Conservation (phyloP, 2,113 vertebrate species). For the Gallinago media region DNA sequence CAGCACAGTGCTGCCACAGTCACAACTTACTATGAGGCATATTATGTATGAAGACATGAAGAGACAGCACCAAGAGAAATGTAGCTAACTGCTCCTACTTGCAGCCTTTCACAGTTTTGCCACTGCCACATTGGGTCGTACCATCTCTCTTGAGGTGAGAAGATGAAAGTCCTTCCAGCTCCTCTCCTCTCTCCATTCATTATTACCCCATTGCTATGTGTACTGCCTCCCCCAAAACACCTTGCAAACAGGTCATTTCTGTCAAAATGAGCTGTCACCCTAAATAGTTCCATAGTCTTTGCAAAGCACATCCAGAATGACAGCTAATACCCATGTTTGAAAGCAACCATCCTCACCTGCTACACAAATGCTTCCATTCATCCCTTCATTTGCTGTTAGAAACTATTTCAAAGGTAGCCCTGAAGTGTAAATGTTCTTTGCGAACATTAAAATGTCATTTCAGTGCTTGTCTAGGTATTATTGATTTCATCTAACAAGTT, state of each 20-base stretch:
- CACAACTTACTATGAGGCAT: not conserved
- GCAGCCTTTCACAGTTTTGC: not conserved
- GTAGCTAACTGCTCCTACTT: not conserved
- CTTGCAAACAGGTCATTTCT: not conserved
- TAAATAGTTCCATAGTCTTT: not conserved
- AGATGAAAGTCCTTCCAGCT: not conserved
- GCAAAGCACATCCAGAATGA: not conserved
- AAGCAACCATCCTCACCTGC: not conserved
- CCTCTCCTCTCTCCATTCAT: not conserved
- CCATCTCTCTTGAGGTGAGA: accelerated
- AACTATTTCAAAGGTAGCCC: slow-evolving; percentile 53
- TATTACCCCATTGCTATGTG: not conserved
- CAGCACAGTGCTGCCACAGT: not conserved
- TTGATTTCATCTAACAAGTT: slow-evolving; percentile 77
- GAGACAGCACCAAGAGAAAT: not conserved
- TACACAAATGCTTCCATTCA: not conserved
- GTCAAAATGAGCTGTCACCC: not conserved
- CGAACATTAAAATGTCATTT: slow-evolving; percentile 75
- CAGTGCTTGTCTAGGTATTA: slow-evolving; percentile 64
- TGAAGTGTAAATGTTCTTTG: slow-evolving; percentile 53
- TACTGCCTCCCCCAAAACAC: not conserved
- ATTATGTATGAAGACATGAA: not conserved
- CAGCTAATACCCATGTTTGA: not conserved
- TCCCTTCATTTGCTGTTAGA: not conserved
- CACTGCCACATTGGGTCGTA: not conserved